Evolutionary conservation across 1,140 invertebrate species (phyloP).

Genomic region (Philotrypesis tridentata): DNA sequence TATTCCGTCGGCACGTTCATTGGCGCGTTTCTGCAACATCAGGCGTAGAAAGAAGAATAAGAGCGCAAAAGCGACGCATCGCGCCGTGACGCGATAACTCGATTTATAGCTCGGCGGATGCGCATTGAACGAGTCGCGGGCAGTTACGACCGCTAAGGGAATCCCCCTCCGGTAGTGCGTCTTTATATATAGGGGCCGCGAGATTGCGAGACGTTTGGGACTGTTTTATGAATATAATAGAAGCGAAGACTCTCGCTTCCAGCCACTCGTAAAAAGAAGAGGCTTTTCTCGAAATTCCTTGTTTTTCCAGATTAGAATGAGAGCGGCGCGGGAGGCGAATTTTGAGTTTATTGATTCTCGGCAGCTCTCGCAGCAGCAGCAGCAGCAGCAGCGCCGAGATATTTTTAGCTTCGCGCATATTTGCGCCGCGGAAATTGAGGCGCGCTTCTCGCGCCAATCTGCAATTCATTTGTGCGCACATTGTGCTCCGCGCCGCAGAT

Average conservation of each 20-base stretch:
- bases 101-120: constrained; percentile 28
- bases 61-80: neutral
- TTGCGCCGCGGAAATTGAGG: too few species aligned
- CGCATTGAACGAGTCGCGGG: constrained; percentile 18
- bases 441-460: too few species aligned
- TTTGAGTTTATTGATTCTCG: too few species aligned
- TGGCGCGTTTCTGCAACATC: too few species aligned
- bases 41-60: neutral
- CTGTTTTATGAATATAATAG: constrained; percentile 26
- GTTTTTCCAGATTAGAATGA: neutral
- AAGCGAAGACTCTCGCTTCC: too few species aligned
- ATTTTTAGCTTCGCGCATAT: too few species aligned
- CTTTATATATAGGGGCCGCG: neutral
- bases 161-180: neutral
- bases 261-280: neutral
- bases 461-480: too few species aligned
- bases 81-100: constrained; percentile 30
- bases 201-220: constrained; percentile 1
- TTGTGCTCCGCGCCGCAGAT: too few species aligned
- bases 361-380: too few species aligned
- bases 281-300: constrained; percentile 8
- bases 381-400: too few species aligned
- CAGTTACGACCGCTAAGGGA: constrained; percentile 11
- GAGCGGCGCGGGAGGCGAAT: too few species aligned
- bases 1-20: too few species aligned